Evolutionary conservation across 2,888 invertebrate species (phyloP).

Genomic region (Drosophila peninsularis): DNA sequence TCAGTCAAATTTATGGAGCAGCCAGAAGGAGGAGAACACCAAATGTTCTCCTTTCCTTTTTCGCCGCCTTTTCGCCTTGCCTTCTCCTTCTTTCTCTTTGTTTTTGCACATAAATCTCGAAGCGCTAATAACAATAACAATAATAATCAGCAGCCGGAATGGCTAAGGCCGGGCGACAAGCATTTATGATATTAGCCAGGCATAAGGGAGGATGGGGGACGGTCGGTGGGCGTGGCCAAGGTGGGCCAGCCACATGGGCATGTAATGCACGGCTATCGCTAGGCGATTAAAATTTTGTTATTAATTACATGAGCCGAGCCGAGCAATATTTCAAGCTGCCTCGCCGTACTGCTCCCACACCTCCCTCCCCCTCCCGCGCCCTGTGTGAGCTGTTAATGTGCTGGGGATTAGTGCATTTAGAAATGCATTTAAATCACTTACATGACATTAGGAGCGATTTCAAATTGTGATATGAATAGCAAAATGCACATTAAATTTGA

Average conservation of each 20-base stretch:
- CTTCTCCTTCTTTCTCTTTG: conserved; percentile 32
- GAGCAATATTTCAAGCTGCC: conserved; percentile 43
- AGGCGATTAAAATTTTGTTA: conserved; percentile 73
- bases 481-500: conserved; percentile 31
- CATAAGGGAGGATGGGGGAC: background rate
- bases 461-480: conserved; percentile 38
- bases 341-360: no score
- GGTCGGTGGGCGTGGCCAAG: background rate
- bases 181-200: conserved; percentile 47
- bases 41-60: conserved; percentile 2
- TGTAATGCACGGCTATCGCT: conserved; percentile 57
- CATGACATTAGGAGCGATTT: conserved; percentile 36
- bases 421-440: conserved; percentile 60
- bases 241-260: background rate
- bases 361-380: background rate
- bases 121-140: conserved; percentile 76
- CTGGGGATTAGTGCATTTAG: conserved; percentile 55
- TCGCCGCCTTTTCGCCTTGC: no score
- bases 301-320: conserved; percentile 63
- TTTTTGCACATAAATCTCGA: conserved; percentile 68
- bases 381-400: conserved; percentile 66
- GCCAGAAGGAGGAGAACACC: background rate
- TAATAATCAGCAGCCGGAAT: conserved; percentile 70
- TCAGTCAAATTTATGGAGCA: conserved; percentile 63
- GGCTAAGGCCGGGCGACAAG: conserved; percentile 43